phyloP scores from a whole-genome alignment of 2,888 invertebrate genomes.

The Anthophora plumipes region DNA sequence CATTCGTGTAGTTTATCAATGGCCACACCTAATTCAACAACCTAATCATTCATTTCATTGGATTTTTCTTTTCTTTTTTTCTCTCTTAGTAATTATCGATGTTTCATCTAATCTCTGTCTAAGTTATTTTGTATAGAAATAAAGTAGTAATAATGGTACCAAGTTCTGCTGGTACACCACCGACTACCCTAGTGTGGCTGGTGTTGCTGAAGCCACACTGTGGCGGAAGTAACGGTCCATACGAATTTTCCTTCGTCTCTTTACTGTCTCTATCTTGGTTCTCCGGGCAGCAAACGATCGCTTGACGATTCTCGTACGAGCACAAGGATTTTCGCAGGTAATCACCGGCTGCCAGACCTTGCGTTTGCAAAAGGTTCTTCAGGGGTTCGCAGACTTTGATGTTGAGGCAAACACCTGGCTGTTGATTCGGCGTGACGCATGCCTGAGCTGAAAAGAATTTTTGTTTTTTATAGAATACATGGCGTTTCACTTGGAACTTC shows the following conservation, averaged over 20 bases:
- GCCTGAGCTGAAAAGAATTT: conserved; percentile 9
- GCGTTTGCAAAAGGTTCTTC: conserved; percentile 84
- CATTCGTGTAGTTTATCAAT: no score
- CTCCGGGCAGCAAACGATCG: conserved; percentile 88
- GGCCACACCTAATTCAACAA: no score
- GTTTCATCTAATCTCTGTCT: no score
- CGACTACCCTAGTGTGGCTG: conserved; percentile 88
- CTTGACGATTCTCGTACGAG: conserved; percentile 88
- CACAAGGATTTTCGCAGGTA: conserved; percentile 89
- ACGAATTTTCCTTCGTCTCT: conserved; percentile 17
- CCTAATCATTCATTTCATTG: no score
- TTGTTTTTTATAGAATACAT: neutral
- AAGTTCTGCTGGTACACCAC: conserved; percentile 88
- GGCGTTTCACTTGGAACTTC: neutral
- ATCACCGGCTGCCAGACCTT: conserved; percentile 84
- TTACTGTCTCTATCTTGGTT: neutral
- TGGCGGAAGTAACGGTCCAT: conserved; percentile 73
- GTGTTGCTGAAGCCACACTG: conserved; percentile 88
- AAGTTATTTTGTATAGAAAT: neutral
- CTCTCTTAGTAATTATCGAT: no score
- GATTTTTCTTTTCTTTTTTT: no score
- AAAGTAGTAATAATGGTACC: conserved; percentile 83
- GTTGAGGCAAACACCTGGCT: conserved; percentile 86
- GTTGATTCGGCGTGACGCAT: conserved; percentile 86
- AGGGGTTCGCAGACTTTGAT: conserved; percentile 86